Evolutionary conservation across 2,888 invertebrate species (phyloP), one percentile per base, ranked within the genome.

Genomic region (Smittia aterrima): DNA sequence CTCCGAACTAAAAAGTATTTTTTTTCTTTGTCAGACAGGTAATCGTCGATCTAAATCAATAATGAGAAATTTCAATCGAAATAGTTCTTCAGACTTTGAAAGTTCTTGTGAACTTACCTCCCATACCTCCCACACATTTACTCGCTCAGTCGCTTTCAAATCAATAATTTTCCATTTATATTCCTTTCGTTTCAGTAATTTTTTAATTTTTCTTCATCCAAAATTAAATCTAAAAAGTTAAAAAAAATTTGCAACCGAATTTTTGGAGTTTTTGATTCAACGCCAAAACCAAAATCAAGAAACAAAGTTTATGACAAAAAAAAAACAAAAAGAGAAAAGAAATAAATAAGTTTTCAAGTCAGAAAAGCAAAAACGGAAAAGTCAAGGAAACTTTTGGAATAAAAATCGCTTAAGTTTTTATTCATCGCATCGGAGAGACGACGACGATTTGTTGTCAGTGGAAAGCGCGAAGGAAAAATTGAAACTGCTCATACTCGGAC

Each of bases 171-270:
- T 47, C 47, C 47, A 47, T n/a, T 11, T 47, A 6, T 47, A 2
- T 47, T 71, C 54, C 54, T 72, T 20, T 72, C 32, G 13, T 72
- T 72, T 58, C 72, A 72, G 72, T 72, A 72, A 72, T 72, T 72
- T 66, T 72, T 72, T 72, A 72, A 72, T 72, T 72, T 72, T 72
- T 72, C 72, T 72, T 72, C 72, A 72, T 72, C 72, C 72, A 72
- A 72, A 72, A 72, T 72, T 72, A 62, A 72, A 62, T 40, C 62
- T 16, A 62, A 72, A 72, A 71, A 72, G 54, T 72, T 72, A 72
- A 58, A 72, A 62, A 53, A 71, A 32, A 22, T 54, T 70, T 62
- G 62, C 71, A 71, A 53, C 72, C 72, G 72, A 62, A 64, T 54
- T 70, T 66, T 72, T 62, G 72, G 72, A 72, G 72, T 72, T 62